These are phyloP conservation scores for Diarsia mendica DNA, from an alignment of 2,888 invertebrate species.

Conservation along the genomic window DNA sequence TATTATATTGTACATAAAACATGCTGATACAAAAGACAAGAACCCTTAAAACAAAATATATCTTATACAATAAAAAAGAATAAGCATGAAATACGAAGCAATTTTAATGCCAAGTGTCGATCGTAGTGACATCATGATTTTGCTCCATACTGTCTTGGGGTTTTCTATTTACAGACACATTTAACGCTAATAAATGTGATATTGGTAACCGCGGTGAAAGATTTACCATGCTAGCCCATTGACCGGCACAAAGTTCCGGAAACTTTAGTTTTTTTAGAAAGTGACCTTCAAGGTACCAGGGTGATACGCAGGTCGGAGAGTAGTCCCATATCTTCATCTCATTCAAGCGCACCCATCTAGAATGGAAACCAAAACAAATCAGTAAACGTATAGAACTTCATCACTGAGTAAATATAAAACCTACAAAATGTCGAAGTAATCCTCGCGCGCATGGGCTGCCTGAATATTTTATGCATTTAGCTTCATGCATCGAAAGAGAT, in stretches of 20 bases:
- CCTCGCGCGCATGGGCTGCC: not conserved
- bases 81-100: conserved; percentile 19
- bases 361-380: conserved; percentile 59
- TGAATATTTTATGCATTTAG: not conserved
- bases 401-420: not conserved
- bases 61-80: not conserved
- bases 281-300: conserved; percentile 93
- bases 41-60: conserved; percentile 14
- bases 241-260: conserved; percentile 93
- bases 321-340: conserved; percentile 93
- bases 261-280: conserved; percentile 92
- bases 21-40: conserved; percentile 18
- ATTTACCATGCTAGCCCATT: conserved; percentile 95
- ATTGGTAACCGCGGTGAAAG: conserved; percentile 92
- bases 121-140: conserved; percentile 83
- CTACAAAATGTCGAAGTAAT: not conserved
- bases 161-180: conserved; percentile 87
- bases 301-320: conserved; percentile 93
- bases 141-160: conserved; percentile 88
- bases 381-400: not conserved
- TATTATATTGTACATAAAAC: conserved; percentile 24
- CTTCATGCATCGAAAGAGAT: not conserved
- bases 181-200: conserved; percentile 86
- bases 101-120: conserved; percentile 80
- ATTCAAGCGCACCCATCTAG: conserved; percentile 92